These are phyloP conservation scores for Clivina fossor DNA, from an alignment of 2,888 invertebrate genomes.

Conservation along the genomic window DNA sequence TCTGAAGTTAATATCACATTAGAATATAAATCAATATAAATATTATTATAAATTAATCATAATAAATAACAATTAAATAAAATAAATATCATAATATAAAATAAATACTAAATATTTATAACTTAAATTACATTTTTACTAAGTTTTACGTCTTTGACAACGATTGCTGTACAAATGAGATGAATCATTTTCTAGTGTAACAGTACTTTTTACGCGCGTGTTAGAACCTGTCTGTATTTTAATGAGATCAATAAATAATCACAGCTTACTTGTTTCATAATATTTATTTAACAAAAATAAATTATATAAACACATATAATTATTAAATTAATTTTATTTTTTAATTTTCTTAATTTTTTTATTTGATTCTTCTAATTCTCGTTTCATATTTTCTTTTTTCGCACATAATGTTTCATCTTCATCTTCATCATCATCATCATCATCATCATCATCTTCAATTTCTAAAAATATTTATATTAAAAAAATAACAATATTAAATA, in stretches of 20 bases:
- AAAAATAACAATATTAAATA: conserved; percentile 1
- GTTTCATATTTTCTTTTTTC: neutral
- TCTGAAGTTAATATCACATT: neutral
- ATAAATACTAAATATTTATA: conserved; percentile 1
- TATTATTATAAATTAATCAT: neutral
- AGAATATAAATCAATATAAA: neutral
- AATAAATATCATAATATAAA: neutral
- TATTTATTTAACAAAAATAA: too few species aligned
- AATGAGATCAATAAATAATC: neutral
- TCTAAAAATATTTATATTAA: conserved; percentile 5
- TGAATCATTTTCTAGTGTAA: too few species aligned
- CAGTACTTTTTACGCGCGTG: neutral
- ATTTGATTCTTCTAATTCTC: conserved; percentile 4
- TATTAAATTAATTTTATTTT: neutral
- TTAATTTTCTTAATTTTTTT: conserved; percentile 16
- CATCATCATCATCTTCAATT: conserved; percentile 4
- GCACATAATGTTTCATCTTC: neutral
- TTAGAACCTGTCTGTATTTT: conserved; percentile 20
- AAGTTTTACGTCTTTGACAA: neutral
- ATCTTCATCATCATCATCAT: conserved; percentile 19
- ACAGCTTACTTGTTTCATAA: too few species aligned
- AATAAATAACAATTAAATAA: neutral
- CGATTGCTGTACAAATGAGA: too few species aligned
- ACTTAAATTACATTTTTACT: neutral
- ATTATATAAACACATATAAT: too few species aligned